phyloP scores from a whole-genome alignment of 2,113 vertebrate genomes.

The Chinchilla lanigera region DNA sequence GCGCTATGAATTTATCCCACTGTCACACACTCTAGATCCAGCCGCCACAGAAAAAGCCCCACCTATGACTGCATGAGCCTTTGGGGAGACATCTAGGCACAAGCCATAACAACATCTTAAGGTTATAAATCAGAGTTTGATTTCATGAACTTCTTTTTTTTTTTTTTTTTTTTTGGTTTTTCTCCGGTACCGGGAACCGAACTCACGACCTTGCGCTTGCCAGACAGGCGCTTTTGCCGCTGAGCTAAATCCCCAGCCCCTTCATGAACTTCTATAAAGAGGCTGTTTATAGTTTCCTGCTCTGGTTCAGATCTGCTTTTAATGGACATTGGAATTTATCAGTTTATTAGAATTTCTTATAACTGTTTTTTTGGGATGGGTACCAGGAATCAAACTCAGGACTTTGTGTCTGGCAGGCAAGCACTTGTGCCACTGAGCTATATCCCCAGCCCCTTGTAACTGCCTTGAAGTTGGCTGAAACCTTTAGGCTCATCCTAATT shows the following conservation, averaged over 20 bases:
- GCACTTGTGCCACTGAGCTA: too few relatives aligned
- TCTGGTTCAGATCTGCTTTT: background rate
- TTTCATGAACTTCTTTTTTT: constrained; percentile 12
- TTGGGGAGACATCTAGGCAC: background rate
- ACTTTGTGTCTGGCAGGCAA: too few relatives aligned
- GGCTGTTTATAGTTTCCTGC: background rate
- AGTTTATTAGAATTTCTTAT: constrained; percentile 6
- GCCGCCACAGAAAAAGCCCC: background rate
- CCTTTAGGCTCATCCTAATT: background rate
- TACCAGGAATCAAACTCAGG: too few relatives aligned
- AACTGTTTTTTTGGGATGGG: background rate
- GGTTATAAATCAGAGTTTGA: background rate
- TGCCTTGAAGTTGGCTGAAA: background rate
- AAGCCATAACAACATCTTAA: background rate
- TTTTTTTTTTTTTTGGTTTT: too few relatives aligned
- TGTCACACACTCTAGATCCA: background rate
- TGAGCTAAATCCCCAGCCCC: too few relatives aligned
- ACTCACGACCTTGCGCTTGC: too few relatives aligned
- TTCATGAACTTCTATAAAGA: constrained; percentile 1
- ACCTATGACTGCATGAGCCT: background rate
- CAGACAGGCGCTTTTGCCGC: too few relatives aligned
- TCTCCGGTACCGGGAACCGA: too few relatives aligned
- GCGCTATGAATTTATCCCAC: background rate
- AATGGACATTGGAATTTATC: background rate
- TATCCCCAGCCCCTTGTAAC: background rate